Conservation (phyloP, 2,113 vertebrate genomes). For the Raphicerus campestris region DNA sequence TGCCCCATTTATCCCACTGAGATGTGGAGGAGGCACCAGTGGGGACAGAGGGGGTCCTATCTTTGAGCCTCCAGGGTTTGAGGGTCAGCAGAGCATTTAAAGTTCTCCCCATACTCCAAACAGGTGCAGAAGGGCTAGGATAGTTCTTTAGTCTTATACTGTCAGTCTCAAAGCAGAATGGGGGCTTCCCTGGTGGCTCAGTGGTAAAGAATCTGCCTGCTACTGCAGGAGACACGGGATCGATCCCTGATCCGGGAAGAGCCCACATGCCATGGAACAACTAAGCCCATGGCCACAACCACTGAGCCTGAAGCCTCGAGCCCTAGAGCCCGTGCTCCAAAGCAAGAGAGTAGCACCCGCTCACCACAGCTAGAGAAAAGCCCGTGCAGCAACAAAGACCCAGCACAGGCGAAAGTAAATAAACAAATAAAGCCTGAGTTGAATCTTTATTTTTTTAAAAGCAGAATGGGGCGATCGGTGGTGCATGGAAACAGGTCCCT, state of each 20-base stretch:
- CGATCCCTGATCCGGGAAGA: background rate
- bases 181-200: background rate
- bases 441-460: background rate
- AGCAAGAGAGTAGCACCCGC: background rate
- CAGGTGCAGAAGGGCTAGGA: background rate
- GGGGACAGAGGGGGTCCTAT: background rate
- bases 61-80: background rate
- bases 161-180: background rate
- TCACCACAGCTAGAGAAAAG: background rate
- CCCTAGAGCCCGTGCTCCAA: background rate
- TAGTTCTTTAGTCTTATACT: background rate
- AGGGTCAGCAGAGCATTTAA: background rate
- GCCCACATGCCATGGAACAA: background rate
- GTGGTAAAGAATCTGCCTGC: background rate
- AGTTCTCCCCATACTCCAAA: background rate
- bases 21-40: background rate
- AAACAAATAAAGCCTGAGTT: background rate
- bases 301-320: background rate
- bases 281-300: background rate
- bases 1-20: background rate
- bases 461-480: background rate
- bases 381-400: background rate
- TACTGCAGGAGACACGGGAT: background rate
- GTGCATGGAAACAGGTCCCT: too few species aligned
- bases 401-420: background rate